Evolutionary conservation across 2,888 invertebrate genomes (phyloP), one percentile per base, ranked within the genome.

Genomic region (Electrophaes corylata): DNA sequence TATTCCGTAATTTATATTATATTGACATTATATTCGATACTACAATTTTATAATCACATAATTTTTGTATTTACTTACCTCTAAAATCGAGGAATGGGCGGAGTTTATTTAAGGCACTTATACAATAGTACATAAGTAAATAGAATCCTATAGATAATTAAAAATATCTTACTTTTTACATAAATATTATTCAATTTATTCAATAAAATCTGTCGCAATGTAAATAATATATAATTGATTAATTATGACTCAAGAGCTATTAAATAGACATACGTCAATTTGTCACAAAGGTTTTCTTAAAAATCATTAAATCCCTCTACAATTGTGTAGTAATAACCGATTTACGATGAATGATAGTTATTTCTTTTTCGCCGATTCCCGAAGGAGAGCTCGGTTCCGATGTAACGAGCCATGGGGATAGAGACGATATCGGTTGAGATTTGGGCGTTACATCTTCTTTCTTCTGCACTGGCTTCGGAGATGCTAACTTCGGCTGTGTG

Each of bases 301-400:
- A 16, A 16, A 12, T 48, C 55, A 37, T 44, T 11, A 33, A 43
- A 48, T 39, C n/a, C n/a, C 11, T 45, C 70, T 83, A 90, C 53
- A 97, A 93, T 85, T 97, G 97, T 62, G 97, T 97, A 65, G 96
- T 97, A 71, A 97, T 97, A 74, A 97, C 97, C 61, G 96, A 96
- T 88, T 96, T 97, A 70, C 96, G 94, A 76, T 96, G 95, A 67
- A 96, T 95, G 52, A 94, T 93, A 45, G 94, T 94, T 64, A 94
- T 94, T 73, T 93, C 92, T 73, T 94, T 91, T 75, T 94, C 93
- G 78, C 95, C 93, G 69, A 94, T 92, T 20, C 93, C 92, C 44
- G 93, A 91, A 3, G 94, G 92, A 43, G 95, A 94, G 58, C 94
- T 93, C 16, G 95, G 94, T 73, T 96, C 96, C 11, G 95, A 94